Conservation (phyloP, 2,113 vertebrate genomes). For the Amphiprion ocellaris region DNA sequence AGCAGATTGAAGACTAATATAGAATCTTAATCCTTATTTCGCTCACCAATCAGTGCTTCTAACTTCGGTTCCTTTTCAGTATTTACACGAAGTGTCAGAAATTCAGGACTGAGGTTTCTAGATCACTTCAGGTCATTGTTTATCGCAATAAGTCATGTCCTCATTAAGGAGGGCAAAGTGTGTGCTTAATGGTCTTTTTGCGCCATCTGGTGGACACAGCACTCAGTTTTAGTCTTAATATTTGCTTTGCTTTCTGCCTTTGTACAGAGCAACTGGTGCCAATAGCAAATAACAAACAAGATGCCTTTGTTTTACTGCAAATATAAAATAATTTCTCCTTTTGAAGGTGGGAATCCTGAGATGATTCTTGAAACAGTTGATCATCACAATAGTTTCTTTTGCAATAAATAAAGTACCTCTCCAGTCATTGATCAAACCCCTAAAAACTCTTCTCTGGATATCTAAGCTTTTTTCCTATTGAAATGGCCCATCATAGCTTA, state of each 20-base stretch:
- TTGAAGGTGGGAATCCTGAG: no score
- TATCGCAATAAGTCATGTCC: neutral
- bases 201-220: conserved; percentile 64
- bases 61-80: no score
- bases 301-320: neutral
- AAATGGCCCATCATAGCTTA: no score
- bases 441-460: no score
- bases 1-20: conserved; percentile 2
- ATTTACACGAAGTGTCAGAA: neutral
- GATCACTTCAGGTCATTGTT: neutral
- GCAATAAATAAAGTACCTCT: no score
- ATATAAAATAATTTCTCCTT: neutral
- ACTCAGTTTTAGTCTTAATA: neutral
- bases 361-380: neutral
- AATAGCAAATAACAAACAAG: no score
- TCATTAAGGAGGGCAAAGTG: neutral
- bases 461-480: no score
- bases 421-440: no score
- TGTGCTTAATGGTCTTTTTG: conserved; percentile 39
- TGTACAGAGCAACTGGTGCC: neutral
- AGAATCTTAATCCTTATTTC: neutral
- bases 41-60: neutral
- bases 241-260: no score
- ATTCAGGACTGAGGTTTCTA: neutral
- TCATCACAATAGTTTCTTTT: neutral